phyloP scores from a whole-genome alignment of 1,140 invertebrate species.

The Psilanteris sp. region DNA sequence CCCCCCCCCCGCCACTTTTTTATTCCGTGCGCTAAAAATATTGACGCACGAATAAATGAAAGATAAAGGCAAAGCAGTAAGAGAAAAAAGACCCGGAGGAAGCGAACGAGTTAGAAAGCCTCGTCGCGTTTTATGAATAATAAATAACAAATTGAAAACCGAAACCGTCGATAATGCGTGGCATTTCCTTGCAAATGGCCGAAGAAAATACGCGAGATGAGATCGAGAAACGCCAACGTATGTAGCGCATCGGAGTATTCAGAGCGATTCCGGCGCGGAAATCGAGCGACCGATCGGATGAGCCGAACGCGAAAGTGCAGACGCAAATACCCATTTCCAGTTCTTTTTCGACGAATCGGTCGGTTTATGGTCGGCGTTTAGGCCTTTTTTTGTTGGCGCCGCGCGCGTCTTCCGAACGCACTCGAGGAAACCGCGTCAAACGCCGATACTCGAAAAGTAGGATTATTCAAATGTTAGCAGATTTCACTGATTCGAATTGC shows the following conservation, averaged over 20 bases:
- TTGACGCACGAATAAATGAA: no score
- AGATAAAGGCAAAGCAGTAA: no score
- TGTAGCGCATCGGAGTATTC: constrained; percentile 46
- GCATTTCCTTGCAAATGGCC: constrained; percentile 1
- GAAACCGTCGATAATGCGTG: constrained; percentile 12
- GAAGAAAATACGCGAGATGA: constrained; percentile 4
- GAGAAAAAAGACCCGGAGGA: no score
- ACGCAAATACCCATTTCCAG: constrained; percentile 67
- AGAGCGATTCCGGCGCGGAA: constrained; percentile 59
- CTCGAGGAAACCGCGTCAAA: no score
- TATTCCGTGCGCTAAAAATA: no score
- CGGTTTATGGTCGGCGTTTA: constrained; percentile 12
- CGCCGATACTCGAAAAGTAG: no score
- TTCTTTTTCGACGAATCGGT: constrained; percentile 17
- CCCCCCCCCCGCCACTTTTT: no score
- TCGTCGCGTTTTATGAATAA: constrained; percentile 18
- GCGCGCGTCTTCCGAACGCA: no score
- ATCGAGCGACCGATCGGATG: constrained; percentile 67
- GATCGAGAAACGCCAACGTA: constrained; percentile 19
- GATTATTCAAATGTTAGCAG: no score
- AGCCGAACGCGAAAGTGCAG: constrained; percentile 74
- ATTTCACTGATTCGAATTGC: no score
- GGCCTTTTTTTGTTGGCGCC: constrained; percentile 36
- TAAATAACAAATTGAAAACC: constrained; percentile 26
- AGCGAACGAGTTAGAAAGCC: constrained; percentile 11